Base-by-base conservation (phyloP, 2,888 invertebrate species). In the Philonicus albiceps region DNA sequence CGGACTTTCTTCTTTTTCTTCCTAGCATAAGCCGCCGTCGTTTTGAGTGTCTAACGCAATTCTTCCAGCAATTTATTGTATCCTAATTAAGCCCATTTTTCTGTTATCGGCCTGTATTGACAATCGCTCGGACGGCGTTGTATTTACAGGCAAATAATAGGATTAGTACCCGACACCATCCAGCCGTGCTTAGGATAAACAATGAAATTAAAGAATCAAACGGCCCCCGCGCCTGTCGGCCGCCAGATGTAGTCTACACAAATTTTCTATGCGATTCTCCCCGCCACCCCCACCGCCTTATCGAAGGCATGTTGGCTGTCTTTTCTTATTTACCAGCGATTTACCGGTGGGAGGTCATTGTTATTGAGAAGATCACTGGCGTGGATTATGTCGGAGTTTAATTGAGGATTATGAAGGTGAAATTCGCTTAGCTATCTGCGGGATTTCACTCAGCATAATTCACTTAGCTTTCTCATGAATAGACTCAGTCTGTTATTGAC, bases 11-110 rank as follows among this genome's bases (percentile, higher is more conserved):
- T 53, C 37, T 11, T 49, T 80, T 80, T 30, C 53, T 49, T 49
- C 30, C 3, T 27, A 4, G 30, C 27, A 1, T 80, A 30, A 80
- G 80, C 30, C 13, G 27, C 80, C 49, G 80, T 80, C 74, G 1
- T 37, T 74, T 74, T 37, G n/a, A 37, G 80, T 30, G 49, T 80
- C 80, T 43, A 80, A 80, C 80, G 43, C 80, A 80, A 80, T 80
- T 80, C 27, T 80, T 80, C 80, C 80, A 30, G 80, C 49, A 80
- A 80, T 80, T 80, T 80, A 80, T 80, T 80, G 53, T 80, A 27
- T 80, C 80, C 80, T 49, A 80, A 80, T 80, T 80, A 80, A 80
- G 80, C 49, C 31, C 53, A 80, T 80, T 80, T 80, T 64, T 64
- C 27, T 49, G 27, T 22, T 49, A 43, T 40, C 27, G 49, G 30